Evolutionary conservation across 2,113 vertebrate species (phyloP), one percentile per base, ranked within the genome.

Genomic region (Ahaetulla prasina): DNA sequence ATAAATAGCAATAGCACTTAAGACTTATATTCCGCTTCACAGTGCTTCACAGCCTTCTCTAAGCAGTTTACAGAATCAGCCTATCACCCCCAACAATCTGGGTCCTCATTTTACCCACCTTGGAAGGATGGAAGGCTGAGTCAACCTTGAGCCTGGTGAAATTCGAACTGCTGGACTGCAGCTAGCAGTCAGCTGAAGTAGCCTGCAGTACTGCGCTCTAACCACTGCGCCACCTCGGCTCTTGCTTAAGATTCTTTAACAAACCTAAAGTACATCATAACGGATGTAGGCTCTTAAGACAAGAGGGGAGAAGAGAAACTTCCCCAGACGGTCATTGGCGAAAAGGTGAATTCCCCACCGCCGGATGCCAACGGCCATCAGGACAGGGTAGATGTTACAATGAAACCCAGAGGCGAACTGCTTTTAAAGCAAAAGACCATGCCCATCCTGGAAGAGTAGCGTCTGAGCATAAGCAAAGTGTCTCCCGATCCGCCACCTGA

Each of bases 181-280:
- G n/a, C n/a, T n/a, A n/a, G n/a, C n/a, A n/a, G n/a, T n/a, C n/a
- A n/a, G n/a, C n/a, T n/a, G n/a, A n/a, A n/a, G n/a, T n/a, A n/a
- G n/a, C n/a, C n/a, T n/a, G n/a, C n/a, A n/a, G n/a, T n/a, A n/a
- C n/a, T n/a, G n/a, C n/a, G n/a, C n/a, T n/a, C n/a, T n/a, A n/a
- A n/a, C n/a, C n/a, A n/a, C n/a, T n/a, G n/a, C n/a, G n/a, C n/a
- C n/a, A n/a, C n/a, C n/a, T n/a, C n/a, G n/a, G n/a, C n/a, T n/a
- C n/a, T n/a, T n/a, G n/a, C n/a, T 84, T 53, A 18, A 16, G 3
- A 2, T 35, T 54, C 27, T 39, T 0, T 0, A 47, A 88, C 0
- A 35, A 39, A n/a, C 1, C 80, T 86, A 23, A 86, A 30, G 68
- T 50, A 27, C 49, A 3, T 85, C 39, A 50, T 53, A 4, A 18